Base-by-base conservation (phyloP, 64 coral and sea anemone genomes). In the Trachythela sp. region DNA sequence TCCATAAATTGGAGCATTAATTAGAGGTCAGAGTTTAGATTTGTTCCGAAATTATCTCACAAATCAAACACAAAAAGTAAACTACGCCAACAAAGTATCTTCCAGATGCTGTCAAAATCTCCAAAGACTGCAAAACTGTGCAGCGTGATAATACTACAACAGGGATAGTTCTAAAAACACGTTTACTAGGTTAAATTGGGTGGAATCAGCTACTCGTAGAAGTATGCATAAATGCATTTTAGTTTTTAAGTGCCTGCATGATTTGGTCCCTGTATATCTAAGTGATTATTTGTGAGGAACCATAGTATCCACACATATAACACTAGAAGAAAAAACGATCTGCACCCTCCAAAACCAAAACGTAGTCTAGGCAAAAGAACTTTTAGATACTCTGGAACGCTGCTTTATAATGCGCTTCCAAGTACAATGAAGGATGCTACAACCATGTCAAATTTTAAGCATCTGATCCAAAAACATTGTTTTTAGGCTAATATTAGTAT, bases 221-320 rank as follows among this genome's bases (percentile, higher is more conserved):
- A 88, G 39, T 60, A 88, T 39, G 72, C 54, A 88, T 48, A 88
- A 88, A 48, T 88, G 58, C 71, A 88, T 88, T 76, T 88, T 88
- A 88, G 87, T 88, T 72, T 88, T 71, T 48, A 88, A 88, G 67
- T 88, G 87, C 48, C 87, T 76, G 32, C 38, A 75, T 72, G 45
- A 88, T 48, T 71, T 88, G 41, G 87, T 88, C 38, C 38, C 87
- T 75, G 58, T 42, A 31, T 88, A 88, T 75, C 87, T 88, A 67
- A 77, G 49, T 50, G 29, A 86, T 39, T 86, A 86, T 86, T 86
- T 86, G 49, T 36, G 31, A 86, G 39, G 36, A 86, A 86, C 29
- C 49, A 58, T 86, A 50, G 49, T 35, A 34, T 86, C 35, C 85
- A 86, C 48, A 54, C 42, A 52, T 86, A 54, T 54, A 86, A 54